Percentiles rank a stretch among this genome's conserved stretches.
phyloP scores from a whole-genome alignment of 2,113 vertebrate genomes.

The Microtus ochrogaster region DNA sequence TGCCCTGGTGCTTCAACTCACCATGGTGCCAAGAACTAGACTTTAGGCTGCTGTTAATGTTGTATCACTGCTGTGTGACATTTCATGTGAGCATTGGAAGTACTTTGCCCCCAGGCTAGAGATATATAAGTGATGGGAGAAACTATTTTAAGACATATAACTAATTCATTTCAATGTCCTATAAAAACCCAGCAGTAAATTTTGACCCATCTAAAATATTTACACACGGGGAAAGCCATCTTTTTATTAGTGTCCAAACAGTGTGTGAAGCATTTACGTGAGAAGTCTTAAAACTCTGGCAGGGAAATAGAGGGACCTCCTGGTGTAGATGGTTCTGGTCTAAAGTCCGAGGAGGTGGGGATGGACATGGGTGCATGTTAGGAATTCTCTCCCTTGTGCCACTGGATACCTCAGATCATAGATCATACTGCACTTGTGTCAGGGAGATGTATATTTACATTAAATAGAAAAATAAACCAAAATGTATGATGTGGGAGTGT shows the following conservation, averaged over 20 bases:
- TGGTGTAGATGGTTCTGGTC: background rate
- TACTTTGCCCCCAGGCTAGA: constrained; percentile 20
- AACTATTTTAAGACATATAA: constrained; percentile 52
- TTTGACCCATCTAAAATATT: constrained; percentile 66
- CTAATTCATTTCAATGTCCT: constrained; percentile 46
- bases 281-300: background rate
- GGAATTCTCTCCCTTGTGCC: background rate
- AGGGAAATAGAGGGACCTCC: background rate
- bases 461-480: background rate
- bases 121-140: constrained; percentile 31
- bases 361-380: background rate
- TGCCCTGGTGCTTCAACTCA: background rate
- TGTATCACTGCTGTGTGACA: background rate
- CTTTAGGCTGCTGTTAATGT: background rate
- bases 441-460: background rate
- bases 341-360: background rate
- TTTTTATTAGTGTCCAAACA: constrained; percentile 13
- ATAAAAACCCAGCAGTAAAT: constrained; percentile 59
- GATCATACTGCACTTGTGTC: background rate
- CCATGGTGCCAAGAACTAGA: background rate
- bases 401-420: background rate
- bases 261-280: background rate
- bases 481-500: too few relatives aligned
- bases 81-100: constrained; percentile 37
- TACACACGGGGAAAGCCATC: constrained; percentile 57